Base-by-base conservation (phyloP, 2,888 invertebrate genomes). In the Noctuana brunneofusca region DNA sequence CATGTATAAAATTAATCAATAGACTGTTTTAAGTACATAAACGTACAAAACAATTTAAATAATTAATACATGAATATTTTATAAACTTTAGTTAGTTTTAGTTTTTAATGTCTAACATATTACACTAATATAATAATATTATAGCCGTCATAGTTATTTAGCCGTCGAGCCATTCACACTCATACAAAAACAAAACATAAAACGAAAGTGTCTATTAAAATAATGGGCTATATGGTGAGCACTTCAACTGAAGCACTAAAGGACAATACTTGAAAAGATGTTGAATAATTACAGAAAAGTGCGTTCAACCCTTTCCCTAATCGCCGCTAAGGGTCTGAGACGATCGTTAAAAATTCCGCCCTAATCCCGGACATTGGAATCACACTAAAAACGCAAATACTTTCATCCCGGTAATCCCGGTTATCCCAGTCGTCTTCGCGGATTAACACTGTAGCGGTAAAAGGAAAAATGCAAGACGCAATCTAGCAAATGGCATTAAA, bases 401-500 rank as follows among this genome's bases (percentile, higher is more conserved):
- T 88, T 89, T 88, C 87, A 88, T 87, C 89, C 87, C 69, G 70
- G 81, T 84, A 87, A 57, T 57, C 48, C 57, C 48, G 48, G 81
- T 84, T 87, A 56, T 56, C 46, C 46, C 30, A 46, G 56, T 57
- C 83, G 82, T 87, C 87, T 89, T 90, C 87, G 87, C 89, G 88
- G 91, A 90, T 90, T 91, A 91, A 81, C 90, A 74, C 82, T 82
- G 84, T 82, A 80, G 80, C 81, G 80, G 78, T 74, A 74, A 74
- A 79, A 78, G 78, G 79, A 90, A 90, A 90, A 90, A 90, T 89
- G 87, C 89, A 90, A 87, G 88, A 84, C 84, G 87, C 89, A 92
- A 92, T 92, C 89, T 92, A 87, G 86, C 86, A 91, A 90, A 92
- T 92, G 89, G 92, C 86, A 92, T 92, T 92, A 92, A 92, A 91